Evolutionary conservation across 2,113 vertebrate genomes (phyloP).

Genomic region (Cnemophilus loriae): DNA sequence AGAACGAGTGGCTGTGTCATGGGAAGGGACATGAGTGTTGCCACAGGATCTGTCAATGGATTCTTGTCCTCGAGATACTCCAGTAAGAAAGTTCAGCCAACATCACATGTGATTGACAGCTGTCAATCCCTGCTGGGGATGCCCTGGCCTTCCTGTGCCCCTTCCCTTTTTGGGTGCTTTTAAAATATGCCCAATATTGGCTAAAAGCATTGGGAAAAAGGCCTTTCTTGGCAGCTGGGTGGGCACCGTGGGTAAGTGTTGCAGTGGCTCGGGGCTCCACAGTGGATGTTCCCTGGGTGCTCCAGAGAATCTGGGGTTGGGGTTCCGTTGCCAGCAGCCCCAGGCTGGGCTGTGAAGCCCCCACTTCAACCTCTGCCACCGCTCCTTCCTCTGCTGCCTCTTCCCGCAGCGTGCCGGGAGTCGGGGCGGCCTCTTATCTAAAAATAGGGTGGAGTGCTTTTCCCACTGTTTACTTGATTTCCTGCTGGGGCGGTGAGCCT

Average conservation of each 20-base stretch:
- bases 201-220: background rate
- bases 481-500: constrained; percentile 32
- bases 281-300: background rate
- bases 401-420: fast-evolving
- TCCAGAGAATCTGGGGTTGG: background rate
- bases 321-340: background rate
- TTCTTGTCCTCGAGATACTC: background rate
- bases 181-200: background rate
- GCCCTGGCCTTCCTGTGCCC: background rate
- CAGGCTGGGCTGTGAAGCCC: background rate
- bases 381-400: background rate
- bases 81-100: background rate
- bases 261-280: fast-evolving
- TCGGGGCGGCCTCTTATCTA: background rate
- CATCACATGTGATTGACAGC: background rate
- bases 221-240: background rate
- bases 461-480: constrained; percentile 55
- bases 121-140: background rate
- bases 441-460: constrained; percentile 44
- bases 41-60: background rate
- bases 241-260: fast-evolving
- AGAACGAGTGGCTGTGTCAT: fast-evolving
- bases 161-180: background rate
- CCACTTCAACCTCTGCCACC: background rate
- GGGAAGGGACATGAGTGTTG: fast-evolving